A percentile compares a stretch with the other conserved stretches of the same genome.
phyloP scores from a whole-genome alignment of 1,140 invertebrate species.

The Neodiprion lecontei region DNA sequence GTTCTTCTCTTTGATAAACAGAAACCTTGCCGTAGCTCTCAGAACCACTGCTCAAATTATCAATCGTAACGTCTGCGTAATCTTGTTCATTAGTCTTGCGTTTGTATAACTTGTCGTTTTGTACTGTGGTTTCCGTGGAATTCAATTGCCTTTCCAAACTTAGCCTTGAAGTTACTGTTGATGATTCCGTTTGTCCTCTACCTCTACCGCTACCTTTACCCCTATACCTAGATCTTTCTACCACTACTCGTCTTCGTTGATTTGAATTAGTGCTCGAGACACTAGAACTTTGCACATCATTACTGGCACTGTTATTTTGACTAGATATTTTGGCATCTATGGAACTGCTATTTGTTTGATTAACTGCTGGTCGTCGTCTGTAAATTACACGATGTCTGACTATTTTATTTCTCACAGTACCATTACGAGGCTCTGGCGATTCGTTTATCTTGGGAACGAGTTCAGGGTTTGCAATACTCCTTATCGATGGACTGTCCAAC shows the following conservation, averaged over 20 bases:
- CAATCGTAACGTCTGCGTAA: neutral
- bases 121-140: neutral
- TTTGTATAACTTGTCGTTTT: neutral
- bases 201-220: neutral
- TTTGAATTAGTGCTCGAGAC: constrained; percentile 9
- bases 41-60: neutral
- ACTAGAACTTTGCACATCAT: constrained; percentile 12
- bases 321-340: neutral
- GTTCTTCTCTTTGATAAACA: neutral
- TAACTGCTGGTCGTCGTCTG: neutral
- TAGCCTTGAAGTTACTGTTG: neutral
- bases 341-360: neutral
- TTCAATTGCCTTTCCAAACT: constrained; percentile 3
- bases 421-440: neutral
- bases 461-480: neutral
- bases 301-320: constrained; percentile 8
- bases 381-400: neutral
- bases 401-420: neutral
- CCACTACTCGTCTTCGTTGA: neutral
- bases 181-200: neutral
- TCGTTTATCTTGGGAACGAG: neutral
- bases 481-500: neutral
- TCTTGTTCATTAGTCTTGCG: neutral
- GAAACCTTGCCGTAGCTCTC: neutral
- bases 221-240: constrained; percentile 5